A percentile compares a stretch with the other conserved stretches of the same genome.
These are phyloP conservation scores for Drosophila repleta DNA, from an alignment of 1,140 invertebrate genomes.

Conservation along the genomic window DNA sequence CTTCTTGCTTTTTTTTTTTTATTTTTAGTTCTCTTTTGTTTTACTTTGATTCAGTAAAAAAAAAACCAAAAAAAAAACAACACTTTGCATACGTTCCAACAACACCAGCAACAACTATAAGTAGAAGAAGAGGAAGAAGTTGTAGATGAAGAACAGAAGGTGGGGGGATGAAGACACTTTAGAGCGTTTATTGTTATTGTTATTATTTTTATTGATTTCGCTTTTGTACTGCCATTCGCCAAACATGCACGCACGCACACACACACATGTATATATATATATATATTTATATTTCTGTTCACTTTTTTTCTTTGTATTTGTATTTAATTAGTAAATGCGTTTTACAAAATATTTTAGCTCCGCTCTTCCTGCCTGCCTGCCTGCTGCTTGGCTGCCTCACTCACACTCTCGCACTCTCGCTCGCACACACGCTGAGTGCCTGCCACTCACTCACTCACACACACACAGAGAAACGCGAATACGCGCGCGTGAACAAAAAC, in stretches of 20 bases:
- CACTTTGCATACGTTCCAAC: slow-evolving; percentile 12
- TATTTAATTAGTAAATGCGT: slow-evolving; percentile 69
- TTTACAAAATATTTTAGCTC: slow-evolving; percentile 54
- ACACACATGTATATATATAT: slow-evolving; percentile 21
- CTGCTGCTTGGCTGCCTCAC: slow-evolving; percentile 9
- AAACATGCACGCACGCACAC: slow-evolving; percentile 34
- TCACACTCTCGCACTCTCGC: slow-evolving; percentile 20
- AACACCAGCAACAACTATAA: slow-evolving; percentile 20
- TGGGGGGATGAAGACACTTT: neutral
- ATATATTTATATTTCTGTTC: slow-evolving; percentile 10
- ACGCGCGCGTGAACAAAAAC: slow-evolving; percentile 71
- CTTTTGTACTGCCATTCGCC: slow-evolving; percentile 37
- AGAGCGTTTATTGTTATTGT: slow-evolving; percentile 43
- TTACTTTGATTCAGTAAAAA: slow-evolving; percentile 29
- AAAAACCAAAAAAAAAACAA: slow-evolving; percentile 11
- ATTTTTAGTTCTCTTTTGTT: slow-evolving; percentile 16
- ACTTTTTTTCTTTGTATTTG: slow-evolving; percentile 21
- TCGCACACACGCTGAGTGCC: too few species aligned
- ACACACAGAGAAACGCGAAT: slow-evolving; percentile 25
- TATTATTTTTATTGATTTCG: slow-evolving; percentile 59
- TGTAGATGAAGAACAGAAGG: too few species aligned
- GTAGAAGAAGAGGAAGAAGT: slow-evolving; percentile 1
- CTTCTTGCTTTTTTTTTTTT: slow-evolving; percentile 1
- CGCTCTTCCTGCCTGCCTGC: slow-evolving; percentile 20
- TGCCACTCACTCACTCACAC: slow-evolving; percentile 19